Base-by-base conservation (phyloP, 1,140 invertebrate genomes). In the Magallana ariakensis region DNA sequence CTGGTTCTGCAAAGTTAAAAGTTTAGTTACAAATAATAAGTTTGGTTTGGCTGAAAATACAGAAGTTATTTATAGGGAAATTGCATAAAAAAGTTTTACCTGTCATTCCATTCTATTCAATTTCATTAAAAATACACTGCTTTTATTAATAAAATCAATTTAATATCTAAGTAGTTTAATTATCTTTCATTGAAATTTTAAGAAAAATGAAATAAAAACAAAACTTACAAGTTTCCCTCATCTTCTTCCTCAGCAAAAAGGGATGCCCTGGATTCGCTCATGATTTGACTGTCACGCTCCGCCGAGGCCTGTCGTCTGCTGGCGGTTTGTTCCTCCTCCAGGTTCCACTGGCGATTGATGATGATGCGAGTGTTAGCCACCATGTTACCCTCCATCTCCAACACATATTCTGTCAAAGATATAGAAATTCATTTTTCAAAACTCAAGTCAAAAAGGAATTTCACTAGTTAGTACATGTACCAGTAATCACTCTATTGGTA, bases 311-410 rank as follows among this genome's bases (percentile, higher is more conserved):
- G 13, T 70, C 15, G 16, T 87, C 58, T 10, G 66, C 22, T 19
- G 19, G 15, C 9, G 13, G 66, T 7, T 26, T 75, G 66, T 13
- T 91, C 89, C 11, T 91, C 90, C 10, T 90, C 88, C 85, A 86
- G 83, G 10, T 87, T 87, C 91, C 89, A 92, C 46, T 88, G 87
- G 83, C 90, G 82, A 80, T 92, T 92, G 7, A 94, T 90, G 22
- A 92, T 87, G 16, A 94, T 81, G 13, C 86, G 86, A 9, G 90
- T 84, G 60, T 88, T 89, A 0, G 92, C 70, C 1, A 84, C 88
- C 66, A 93, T 75, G 60, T 87, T 90, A 22, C 92, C 91, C 60
- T 93, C 92, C 16, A 94, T 90, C 85, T 93, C 92, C 85, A 94
- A 75, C 4, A 94, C 93, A 92, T 92, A 93, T n/a, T 91, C 93